These are phyloP conservation scores for Zaprionus lachaisei DNA, from an alignment of 1,140 invertebrate genomes.

Conservation along the genomic window DNA sequence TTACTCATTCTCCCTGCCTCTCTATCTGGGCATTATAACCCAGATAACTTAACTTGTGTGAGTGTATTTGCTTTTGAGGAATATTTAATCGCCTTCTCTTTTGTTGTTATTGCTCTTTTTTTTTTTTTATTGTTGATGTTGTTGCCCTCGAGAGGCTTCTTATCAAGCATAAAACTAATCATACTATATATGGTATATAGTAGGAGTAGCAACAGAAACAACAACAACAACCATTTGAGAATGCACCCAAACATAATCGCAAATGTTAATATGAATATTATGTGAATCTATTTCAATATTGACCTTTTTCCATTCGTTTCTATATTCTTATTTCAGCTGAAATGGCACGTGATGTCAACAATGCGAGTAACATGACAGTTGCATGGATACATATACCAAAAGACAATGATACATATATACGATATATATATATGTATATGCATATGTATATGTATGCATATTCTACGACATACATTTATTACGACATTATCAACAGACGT, in stretches of 20 bases:
- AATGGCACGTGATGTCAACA: constrained; percentile 8
- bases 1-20: background rate
- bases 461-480: constrained; percentile 10
- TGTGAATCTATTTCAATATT: constrained; percentile 2
- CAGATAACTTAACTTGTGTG: constrained; percentile 21
- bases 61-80: constrained; percentile 23
- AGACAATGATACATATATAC: background rate
- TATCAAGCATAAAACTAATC: constrained; percentile 34
- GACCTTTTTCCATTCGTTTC: background rate
- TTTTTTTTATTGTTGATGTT: constrained; percentile 11
- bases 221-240: background rate
- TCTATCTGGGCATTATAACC: constrained; percentile 9
- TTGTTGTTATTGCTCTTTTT: constrained; percentile 24
- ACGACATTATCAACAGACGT: constrained; percentile 13
- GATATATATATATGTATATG: background rate
- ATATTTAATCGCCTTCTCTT: constrained; percentile 26
- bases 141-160: constrained; percentile 28
- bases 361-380: background rate
- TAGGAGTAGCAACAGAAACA: background rate
- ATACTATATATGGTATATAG: background rate
- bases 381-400: background rate
- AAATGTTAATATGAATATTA: background rate
- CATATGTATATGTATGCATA: background rate
- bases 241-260: background rate
- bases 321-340: constrained; percentile 12